Evolutionary conservation across 2,888 invertebrate species (phyloP).

Genomic region (Scelioninae gen. 1): DNA sequence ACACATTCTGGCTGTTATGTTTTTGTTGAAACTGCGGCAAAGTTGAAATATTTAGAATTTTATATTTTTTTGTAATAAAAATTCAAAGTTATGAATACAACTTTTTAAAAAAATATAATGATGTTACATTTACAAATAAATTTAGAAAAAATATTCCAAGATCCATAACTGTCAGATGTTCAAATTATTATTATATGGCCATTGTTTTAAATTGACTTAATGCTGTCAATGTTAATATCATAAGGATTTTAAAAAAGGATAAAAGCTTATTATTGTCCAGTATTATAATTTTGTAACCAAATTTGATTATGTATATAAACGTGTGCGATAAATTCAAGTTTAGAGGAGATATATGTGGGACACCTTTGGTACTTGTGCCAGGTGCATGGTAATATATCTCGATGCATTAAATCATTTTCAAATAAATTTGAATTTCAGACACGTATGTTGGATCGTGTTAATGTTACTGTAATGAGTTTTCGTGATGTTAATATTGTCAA

Average conservation of each 20-base stretch:
- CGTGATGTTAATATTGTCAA: conserved; percentile 22
- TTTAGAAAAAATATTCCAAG: too few relatives aligned
- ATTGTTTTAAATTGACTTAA: too few relatives aligned
- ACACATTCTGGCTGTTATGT: too few relatives aligned
- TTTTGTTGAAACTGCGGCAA: too few relatives aligned
- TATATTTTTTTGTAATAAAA: too few relatives aligned
- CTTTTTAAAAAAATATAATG: too few relatives aligned
- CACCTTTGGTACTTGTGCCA: conserved; percentile 57
- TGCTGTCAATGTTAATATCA: neutral
- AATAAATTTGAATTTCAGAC: conserved; percentile 57
- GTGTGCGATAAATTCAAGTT: conserved; percentile 49
- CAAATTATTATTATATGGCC: too few relatives aligned
- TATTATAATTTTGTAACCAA: conserved; percentile 29
- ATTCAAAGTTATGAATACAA: too few relatives aligned
- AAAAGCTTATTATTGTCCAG: neutral
- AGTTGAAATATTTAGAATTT: too few relatives aligned
- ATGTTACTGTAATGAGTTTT: conserved; percentile 32
- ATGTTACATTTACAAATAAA: too few relatives aligned
- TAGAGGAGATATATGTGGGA: conserved; percentile 53
- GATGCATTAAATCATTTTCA: conserved; percentile 62
- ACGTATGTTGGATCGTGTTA: conserved; percentile 43
- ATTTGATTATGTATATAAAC: conserved; percentile 57
- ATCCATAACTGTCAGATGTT: too few relatives aligned
- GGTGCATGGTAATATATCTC: conserved; percentile 57
- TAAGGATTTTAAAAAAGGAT: neutral